Conservation (phyloP, 1,140 invertebrate genomes). For the Homalodisca vitripennis region DNA sequence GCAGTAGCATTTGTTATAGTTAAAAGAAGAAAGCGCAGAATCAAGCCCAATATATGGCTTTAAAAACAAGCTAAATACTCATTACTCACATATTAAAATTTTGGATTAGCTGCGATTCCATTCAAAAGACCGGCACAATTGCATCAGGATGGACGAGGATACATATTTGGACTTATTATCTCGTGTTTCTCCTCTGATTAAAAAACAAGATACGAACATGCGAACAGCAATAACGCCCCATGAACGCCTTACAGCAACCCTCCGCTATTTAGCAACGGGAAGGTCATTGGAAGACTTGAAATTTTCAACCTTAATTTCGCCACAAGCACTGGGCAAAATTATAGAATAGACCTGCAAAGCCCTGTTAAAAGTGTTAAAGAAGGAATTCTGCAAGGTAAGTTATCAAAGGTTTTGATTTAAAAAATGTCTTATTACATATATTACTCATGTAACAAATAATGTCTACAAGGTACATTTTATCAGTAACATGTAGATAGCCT, state of each 20-base stretch:
- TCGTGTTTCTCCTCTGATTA: slow-evolving; percentile 42
- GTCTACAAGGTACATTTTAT: too few species aligned
- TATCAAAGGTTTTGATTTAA: too few species aligned
- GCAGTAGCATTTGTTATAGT: too few species aligned
- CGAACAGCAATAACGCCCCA: slow-evolving; percentile 45
- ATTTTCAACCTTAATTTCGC: slow-evolving; percentile 43
- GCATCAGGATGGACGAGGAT: slow-evolving; percentile 34
- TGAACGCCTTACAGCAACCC: slow-evolving; percentile 45
- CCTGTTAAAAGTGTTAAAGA: slow-evolving; percentile 40
- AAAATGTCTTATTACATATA: too few species aligned
- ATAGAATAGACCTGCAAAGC: slow-evolving; percentile 41
- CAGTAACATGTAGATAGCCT: too few species aligned
- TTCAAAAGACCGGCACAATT: slow-evolving; percentile 38
- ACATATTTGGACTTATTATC: slow-evolving; percentile 42
- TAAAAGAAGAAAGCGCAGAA: too few species aligned
- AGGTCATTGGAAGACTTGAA: slow-evolving; percentile 45
- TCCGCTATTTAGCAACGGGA: slow-evolving; percentile 47
- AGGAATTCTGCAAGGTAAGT: slow-evolving; percentile 33
- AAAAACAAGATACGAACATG: slow-evolving; percentile 47
- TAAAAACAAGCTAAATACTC: too few species aligned
- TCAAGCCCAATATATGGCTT: too few species aligned
- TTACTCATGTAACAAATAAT: too few species aligned
- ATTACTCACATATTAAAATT: slow-evolving; percentile 8
- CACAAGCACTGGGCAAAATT: slow-evolving; percentile 39
- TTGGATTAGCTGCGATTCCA: slow-evolving; percentile 33